Conservation (phyloP, 2,113 vertebrate genomes). For the Columba livia region DNA sequence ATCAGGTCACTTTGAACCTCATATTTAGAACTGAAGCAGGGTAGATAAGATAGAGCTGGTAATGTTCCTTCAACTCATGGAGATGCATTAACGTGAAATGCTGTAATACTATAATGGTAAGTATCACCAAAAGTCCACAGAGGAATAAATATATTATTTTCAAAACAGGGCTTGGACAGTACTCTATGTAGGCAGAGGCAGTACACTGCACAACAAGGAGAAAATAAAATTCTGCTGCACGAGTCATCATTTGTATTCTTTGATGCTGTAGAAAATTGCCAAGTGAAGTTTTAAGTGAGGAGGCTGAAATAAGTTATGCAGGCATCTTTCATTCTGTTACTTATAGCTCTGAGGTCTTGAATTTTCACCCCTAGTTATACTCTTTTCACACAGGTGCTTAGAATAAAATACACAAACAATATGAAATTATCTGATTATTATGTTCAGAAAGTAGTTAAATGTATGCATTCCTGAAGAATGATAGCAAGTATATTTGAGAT, state of each 20-base stretch:
- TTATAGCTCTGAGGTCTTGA: background rate
- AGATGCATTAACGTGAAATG: background rate
- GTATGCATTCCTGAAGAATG: conserved; percentile 37
- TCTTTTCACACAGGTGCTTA: background rate
- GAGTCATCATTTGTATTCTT: background rate
- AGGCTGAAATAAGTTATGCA: background rate
- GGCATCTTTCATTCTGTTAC: background rate
- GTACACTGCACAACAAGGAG: background rate
- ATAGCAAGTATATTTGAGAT: conserved; percentile 64
- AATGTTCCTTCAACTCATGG: background rate
- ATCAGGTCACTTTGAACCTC: background rate
- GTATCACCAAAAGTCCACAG: background rate
- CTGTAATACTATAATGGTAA: background rate
- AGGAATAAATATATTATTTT: background rate
- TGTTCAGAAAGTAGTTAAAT: conserved; percentile 41
- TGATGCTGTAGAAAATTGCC: background rate
- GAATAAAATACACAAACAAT: background rate
- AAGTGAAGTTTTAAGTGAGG: background rate
- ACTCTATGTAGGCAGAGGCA: background rate
- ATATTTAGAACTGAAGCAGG: background rate
- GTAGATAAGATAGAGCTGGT: background rate
- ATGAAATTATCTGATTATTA: conserved; percentile 24
- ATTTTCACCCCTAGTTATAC: background rate
- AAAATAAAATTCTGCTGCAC: background rate
- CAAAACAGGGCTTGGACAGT: background rate